Evolutionary conservation across 2,888 invertebrate genomes (phyloP).

Genomic region (Hirtodrosophila duncani): DNA sequence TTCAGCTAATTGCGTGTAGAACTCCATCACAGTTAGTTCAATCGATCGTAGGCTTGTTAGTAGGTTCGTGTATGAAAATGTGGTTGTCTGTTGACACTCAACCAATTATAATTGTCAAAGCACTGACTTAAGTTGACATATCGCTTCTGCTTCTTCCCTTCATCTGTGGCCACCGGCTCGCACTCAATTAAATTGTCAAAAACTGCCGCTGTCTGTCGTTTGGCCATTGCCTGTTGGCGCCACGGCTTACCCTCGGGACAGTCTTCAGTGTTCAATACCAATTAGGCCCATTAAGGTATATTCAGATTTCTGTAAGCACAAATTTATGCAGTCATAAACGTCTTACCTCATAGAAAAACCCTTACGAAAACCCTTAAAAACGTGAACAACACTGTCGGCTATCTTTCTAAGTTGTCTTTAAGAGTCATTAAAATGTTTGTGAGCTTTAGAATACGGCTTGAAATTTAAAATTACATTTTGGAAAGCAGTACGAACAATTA

Average conservation of each 20-base stretch:
- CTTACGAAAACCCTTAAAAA: slow-evolving; percentile 4
- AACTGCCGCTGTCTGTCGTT: slow-evolving; percentile 23
- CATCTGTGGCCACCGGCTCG: slow-evolving; percentile 32
- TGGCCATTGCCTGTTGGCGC: slow-evolving; percentile 40
- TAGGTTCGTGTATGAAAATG: too few species aligned
- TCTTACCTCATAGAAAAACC: not conserved
- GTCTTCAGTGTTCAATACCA: slow-evolving; percentile 48
- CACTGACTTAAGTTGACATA: slow-evolving; percentile 65
- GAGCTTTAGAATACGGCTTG: slow-evolving; percentile 18
- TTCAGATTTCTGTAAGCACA: slow-evolving; percentile 40
- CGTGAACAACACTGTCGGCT: slow-evolving; percentile 6
- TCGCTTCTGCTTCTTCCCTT: slow-evolving; percentile 37
- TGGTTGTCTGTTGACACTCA: slow-evolving; percentile 52
- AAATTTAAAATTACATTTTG: slow-evolving; percentile 23
- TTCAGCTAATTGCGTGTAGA: too few species aligned
- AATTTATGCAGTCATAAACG: slow-evolving; percentile 52
- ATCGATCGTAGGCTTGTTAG: too few species aligned
- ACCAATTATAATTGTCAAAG: slow-evolving; percentile 72
- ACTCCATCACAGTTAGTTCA: too few species aligned
- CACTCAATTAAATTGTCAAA: slow-evolving; percentile 66
- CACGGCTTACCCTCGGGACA: too few species aligned
- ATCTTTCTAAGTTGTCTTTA: slow-evolving; percentile 11
- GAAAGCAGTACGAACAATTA: not conserved
- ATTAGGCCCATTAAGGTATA: slow-evolving; percentile 48
- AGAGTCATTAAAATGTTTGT: slow-evolving; percentile 35